Evolutionary conservation across 2,888 invertebrate species (phyloP), one percentile per base, ranked within the genome.

Genomic region (Aphodius granarius): DNA sequence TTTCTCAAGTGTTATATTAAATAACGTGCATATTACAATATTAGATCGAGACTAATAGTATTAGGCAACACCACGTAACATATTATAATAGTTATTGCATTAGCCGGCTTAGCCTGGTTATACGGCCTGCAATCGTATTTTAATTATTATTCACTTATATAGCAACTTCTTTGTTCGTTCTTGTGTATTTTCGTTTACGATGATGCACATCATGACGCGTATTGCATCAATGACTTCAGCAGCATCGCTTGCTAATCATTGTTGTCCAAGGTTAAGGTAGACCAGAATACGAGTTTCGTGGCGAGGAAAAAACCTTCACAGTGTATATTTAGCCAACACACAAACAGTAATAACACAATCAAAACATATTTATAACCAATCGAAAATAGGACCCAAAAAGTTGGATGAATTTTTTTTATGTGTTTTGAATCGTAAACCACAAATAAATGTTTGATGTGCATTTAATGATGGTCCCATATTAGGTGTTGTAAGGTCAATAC

Each of bases 1-100:
- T 80, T 80, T 80, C 80, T 77, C 79, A 80, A 80, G 78, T 80
- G 79, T 80, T 80, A 78, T 79, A 80, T 80, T 80, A 78, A 79
- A 80, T 80, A 80, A 80, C 79, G 77, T 77, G 79, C 79, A 76
- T 77, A 79, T 80, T 80, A 78, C 78, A 77, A 75, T 77, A 78
- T 76, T 77, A 77, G 79, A 78, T 77, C 78, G 78, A 72, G 72
- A 72, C 62, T 72, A 73, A 68, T 75, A 43, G 17, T 66, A 75
- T 78, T 77, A 74, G 71, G 79, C 77, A 79, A 79, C 63, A 78
- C 73, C 68, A 74, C 74, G 73, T 77, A 76, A 77, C 71, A 76
- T 76, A 74, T 78, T 78, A 74, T 23, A 72, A 72, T 20, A 72
- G 62, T 72, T 43, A 13, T 43, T 43, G 43, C 43, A 43, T 43